These are phyloP conservation scores for Heliocidaris erythrogramma DNA, from an alignment of 35 echinoderm and acorn worm species.

Conservation along the genomic window DNA sequence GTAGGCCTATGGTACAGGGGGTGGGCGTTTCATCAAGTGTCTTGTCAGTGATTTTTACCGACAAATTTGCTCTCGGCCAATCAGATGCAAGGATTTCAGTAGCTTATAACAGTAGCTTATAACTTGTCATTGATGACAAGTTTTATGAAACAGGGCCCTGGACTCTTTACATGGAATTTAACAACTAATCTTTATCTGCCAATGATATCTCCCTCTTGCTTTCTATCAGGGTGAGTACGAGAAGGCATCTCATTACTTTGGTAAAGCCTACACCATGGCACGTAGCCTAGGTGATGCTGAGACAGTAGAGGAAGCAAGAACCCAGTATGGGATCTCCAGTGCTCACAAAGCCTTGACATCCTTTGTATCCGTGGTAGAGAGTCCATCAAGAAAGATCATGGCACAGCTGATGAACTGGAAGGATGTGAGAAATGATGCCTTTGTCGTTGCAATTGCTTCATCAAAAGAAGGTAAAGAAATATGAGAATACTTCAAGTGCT, in stretches of 20 bases:
- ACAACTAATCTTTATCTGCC: too few relatives aligned
- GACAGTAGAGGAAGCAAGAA: slow-evolving; percentile 62
- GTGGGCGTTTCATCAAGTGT: too few relatives aligned
- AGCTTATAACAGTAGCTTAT: too few relatives aligned
- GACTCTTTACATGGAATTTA: too few relatives aligned
- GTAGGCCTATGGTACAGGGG: too few relatives aligned
- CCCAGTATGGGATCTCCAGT: slow-evolving; percentile 88
- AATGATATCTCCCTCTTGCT: neutral
- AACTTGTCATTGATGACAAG: too few relatives aligned
- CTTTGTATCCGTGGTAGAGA: slow-evolving; percentile 76
- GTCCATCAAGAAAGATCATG: slow-evolving; percentile 46
- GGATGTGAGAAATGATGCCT: slow-evolving; percentile 81
- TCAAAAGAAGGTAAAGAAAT: neutral
- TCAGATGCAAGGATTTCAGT: too few relatives aligned
- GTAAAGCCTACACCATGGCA: slow-evolving; percentile 92
- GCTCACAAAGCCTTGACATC: slow-evolving; percentile 72
- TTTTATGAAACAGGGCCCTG: too few relatives aligned
- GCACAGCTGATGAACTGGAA: slow-evolving; percentile 88
- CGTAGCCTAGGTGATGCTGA: slow-evolving; percentile 74
- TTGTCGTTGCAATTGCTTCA: neutral
- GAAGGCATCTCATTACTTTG: slow-evolving; percentile 89
- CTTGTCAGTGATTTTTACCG: too few relatives aligned
- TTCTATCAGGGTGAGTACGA: slow-evolving; percentile 81
- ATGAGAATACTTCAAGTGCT: too few relatives aligned
- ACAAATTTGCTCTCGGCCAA: too few relatives aligned